Conservation (phyloP, 1,140 invertebrate genomes). For the Pachypeltis micranthus region DNA sequence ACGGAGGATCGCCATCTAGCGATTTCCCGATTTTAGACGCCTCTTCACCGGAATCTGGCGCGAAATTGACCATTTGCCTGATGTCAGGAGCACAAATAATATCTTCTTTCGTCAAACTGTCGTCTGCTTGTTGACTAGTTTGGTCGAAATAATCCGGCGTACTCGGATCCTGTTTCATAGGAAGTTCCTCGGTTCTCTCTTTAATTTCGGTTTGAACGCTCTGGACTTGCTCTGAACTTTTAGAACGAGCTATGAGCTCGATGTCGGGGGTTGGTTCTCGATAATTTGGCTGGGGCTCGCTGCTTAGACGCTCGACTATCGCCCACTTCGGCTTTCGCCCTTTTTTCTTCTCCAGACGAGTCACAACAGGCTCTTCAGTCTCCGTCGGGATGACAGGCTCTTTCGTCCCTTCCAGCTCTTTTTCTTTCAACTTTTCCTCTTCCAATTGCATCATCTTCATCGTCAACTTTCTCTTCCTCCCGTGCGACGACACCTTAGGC, state of each 20-base stretch:
- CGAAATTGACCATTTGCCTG: neutral
- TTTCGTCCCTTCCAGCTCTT: neutral
- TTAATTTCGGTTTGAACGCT: neutral
- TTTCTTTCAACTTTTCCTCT: neutral
- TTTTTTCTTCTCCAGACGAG: neutral
- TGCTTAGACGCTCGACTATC: neutral
- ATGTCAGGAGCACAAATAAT: neutral
- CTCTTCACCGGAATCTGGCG: too few relatives aligned
- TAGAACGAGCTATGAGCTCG: neutral
- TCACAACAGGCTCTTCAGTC: neutral
- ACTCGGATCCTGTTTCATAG: neutral
- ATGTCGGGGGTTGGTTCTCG: neutral
- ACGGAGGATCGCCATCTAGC: too few relatives aligned
- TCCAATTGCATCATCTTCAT: neutral
- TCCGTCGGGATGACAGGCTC: neutral
- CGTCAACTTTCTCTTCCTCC: neutral
- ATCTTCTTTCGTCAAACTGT: neutral
- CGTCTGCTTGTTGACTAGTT: neutral
- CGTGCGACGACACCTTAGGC: neutral
- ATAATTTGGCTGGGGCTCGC: neutral
- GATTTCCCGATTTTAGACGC: too few relatives aligned
- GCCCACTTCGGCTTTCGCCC: neutral
- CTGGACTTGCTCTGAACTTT: neutral
- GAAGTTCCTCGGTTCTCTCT: neutral
- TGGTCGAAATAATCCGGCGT: neutral